Base-by-base conservation (phyloP, 2,113 vertebrate genomes). In the Hydrolagus affinis region DNA sequence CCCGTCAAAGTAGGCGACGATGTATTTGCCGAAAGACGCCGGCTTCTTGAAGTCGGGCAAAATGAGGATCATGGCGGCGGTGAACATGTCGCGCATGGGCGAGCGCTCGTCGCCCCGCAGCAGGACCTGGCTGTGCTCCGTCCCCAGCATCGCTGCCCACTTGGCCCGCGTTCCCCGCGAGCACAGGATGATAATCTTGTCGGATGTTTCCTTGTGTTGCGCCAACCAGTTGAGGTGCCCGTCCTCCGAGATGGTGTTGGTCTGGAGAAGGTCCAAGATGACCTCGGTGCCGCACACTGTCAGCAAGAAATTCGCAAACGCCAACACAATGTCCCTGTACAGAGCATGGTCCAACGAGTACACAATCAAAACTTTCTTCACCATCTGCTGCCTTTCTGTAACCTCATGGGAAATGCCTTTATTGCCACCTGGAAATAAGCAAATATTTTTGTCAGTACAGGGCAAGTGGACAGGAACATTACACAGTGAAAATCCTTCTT, bases 331-430 rank as follows among this genome's bases (percentile, higher is more conserved):
- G 0, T 98, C 94, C 76, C 93, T 92, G 6, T 96, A 98, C 60
- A 96, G 93, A 17, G 87, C 89, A 88, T 98, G 97, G 87, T 99
- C 98, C 0, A 96, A 94, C 0, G 98, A 99, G 90, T 98, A 99
- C 88, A 97, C 91, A 1, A 98, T 88, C 91, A 97, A 93, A 23
- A 98, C 93, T 85, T 95, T 97, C 70, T 85, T 83, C 30, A 30
- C 30, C 59, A 21, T 4, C 28, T 83, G 78, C 83, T 56, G 86
- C 62, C 28, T 3, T 70, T 60, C 0, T 90, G 87, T 0, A 89
- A 86, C 86, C 86, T 91, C 86, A 93, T 4, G 0, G 87, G 88
- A 0, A 90, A 91, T 17, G 69, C 44, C 6, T 14, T 62, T 11
- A 15, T 44, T 74, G 72, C 56, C 32, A 75, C 21, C 73, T 75